Evolutionary conservation across 2,888 invertebrate species (phyloP).

Genomic region (Pachycephus smyrnensis): DNA sequence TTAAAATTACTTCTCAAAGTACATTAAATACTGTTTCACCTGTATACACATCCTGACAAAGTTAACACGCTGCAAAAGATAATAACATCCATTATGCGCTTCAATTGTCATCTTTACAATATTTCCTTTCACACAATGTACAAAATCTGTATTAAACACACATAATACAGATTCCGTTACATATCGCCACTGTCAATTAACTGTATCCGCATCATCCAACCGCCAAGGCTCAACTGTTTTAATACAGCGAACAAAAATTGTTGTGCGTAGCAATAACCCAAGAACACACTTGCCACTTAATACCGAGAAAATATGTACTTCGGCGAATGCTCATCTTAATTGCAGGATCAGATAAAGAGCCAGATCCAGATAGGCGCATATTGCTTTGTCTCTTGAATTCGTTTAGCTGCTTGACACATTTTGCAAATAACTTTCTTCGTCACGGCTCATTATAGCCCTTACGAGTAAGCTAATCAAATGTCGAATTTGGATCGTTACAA

Average conservation of each 20-base stretch:
- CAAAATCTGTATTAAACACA: not conserved
- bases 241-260: not conserved
- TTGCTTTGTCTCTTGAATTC: no score
- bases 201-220: not conserved
- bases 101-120: no score
- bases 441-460: not conserved
- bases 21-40: not conserved
- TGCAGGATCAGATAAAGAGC: no score
- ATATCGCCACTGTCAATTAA: not conserved
- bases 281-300: not conserved
- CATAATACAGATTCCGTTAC: not conserved
- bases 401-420: not conserved
- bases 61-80: not conserved
- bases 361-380: no score
- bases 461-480: not conserved
- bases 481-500: not conserved
- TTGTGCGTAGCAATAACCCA: not conserved
- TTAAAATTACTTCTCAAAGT: not conserved
- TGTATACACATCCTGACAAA: not conserved
- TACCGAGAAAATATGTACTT: not conserved
- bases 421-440: not conserved
- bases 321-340: not conserved
- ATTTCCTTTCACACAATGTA: not conserved
- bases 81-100: not conserved
- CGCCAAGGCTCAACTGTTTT: not conserved